Evolutionary conservation across 2,797 vertebrate species (phyloP), one percentile per base, ranked within the genome.

Genomic region (Hypotaenidia philippensis): DNA sequence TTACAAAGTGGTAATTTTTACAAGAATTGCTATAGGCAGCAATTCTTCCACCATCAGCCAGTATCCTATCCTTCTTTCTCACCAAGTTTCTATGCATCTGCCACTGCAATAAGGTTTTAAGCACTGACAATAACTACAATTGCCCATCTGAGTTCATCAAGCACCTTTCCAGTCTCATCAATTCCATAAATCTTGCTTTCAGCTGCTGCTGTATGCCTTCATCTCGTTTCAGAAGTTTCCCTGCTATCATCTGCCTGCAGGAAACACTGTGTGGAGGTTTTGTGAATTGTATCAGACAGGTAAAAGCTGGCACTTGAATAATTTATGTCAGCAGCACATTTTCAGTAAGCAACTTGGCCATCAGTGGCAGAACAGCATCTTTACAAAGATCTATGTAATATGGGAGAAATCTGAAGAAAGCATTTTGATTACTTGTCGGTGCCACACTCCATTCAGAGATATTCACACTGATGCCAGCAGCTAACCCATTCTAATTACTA

Each of bases 291-390:
- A 91, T 70, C 56, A 85, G 87, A 74, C 79, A 87, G 60, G 93
- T 83, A 64, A 92, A 93, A 94, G 87, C 82, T 89, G 80, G 75
- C 13, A 77, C 45, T 77, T 91, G 61, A 92, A 95, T 94, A 95
- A 95, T 96, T 96, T 91, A 91, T 95, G 69, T 66, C 47, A 92
- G 82, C 45, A 78, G 82, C 79, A 91, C 40, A 78, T 92, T 78
- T 92, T 91, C 84, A 91, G 72, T 38, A 75, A 92, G 84, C 41
- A 85, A 57, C 82, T 70, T 75, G 71, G 75, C 64, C 68, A 74
- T 26, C 44, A 78, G 71, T 9, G 7, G 64, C 47, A 93, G 32
- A 74, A 66, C 6, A 83, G 74, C 29, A 60, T 27, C 52, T 81
- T 60, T 41, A 61, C 41, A 61, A 93, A 78, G 49, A 91, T 26